Base-by-base conservation (phyloP, 2,797 vertebrate genomes). In the Bryconaethiops microstoma region DNA sequence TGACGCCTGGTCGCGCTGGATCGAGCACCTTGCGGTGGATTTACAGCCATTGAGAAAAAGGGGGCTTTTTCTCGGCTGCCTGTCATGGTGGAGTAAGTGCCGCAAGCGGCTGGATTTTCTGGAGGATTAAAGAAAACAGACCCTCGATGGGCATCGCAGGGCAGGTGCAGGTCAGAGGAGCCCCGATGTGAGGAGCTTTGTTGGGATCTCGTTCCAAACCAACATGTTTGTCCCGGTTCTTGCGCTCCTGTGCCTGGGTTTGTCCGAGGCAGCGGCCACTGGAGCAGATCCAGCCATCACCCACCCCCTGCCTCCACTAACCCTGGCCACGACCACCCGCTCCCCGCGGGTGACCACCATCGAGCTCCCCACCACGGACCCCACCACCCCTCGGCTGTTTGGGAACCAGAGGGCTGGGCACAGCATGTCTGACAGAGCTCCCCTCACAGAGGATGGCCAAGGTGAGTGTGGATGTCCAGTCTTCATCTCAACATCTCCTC, bases 161-260 rank as follows among this genome's bases (percentile, higher is more conserved):
- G 79, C 74, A 40, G 45, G 42, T 17, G 74, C 68, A 23, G 72
- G 40, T 74, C 42, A 89, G 89, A 74, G 85, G 80, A 89, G 92
- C 90, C 92, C 62, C 91, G 29, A 80, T 82, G 87, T 80, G 85
- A 54, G 89, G 80, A 78, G 88, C 89, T 90, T 87, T 93, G 92
- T 92, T 92, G 92, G 92, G 84, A 88, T 88, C 89, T 91, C 90
- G 90, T 92, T 80, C 80, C 89, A n/a, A 42, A 48, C 45, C 45
- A 48, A 8, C 64, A 67, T 67, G 87, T 80, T 79, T 35, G 85
- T 91, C 77, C 67, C 91, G 81, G 83, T 94, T 85, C 82, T 94
- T 90, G 88, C 93, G 21, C 90, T 88, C 82, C 88, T 87, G 83
- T 92, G 85, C 84, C 70, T 89, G 48, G 91, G 91, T 62, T 90